Evolutionary conservation across 2,888 invertebrate genomes (phyloP).

Genomic region (Habroteleia sp.): DNA sequence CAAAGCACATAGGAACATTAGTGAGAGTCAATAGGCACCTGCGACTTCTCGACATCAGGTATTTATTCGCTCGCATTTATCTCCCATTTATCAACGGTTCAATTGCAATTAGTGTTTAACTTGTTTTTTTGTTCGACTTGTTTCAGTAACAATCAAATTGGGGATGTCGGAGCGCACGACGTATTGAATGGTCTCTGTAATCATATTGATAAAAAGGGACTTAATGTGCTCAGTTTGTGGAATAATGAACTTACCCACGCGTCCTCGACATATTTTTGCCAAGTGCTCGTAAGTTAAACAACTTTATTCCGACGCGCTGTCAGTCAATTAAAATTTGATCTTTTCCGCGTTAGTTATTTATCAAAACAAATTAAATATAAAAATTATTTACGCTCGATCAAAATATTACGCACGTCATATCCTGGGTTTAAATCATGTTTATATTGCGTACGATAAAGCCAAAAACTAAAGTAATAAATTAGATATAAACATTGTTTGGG

Average conservation of each 20-base stretch:
- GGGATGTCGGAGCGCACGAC: slow-evolving; percentile 88
- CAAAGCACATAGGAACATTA: slow-evolving; percentile 88
- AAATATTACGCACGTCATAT: too few relatives aligned
- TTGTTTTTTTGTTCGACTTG: slow-evolving; percentile 14
- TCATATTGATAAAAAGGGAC: slow-evolving; percentile 83
- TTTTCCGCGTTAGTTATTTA: not conserved
- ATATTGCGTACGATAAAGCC: too few relatives aligned
- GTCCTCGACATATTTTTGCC: slow-evolving; percentile 85
- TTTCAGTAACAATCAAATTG: slow-evolving; percentile 82
- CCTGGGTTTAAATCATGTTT: too few relatives aligned
- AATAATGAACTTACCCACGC: slow-evolving; percentile 91
- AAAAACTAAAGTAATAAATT: too few relatives aligned
- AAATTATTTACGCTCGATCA: too few relatives aligned
- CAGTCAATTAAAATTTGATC: slow-evolving; percentile 17
- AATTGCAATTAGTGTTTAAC: not conserved
- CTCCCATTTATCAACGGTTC: slow-evolving; percentile 3
- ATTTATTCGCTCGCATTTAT: slow-evolving; percentile 69
- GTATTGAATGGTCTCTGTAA: slow-evolving; percentile 86
- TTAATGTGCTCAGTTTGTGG: slow-evolving; percentile 91
- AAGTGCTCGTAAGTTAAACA: slow-evolving; percentile 84
- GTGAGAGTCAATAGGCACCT: slow-evolving; percentile 88
- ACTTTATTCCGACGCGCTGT: slow-evolving; percentile 48
- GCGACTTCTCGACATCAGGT: slow-evolving; percentile 91
- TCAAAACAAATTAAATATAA: not conserved
- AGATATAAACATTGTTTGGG: too few relatives aligned